A percentile compares a stretch with the other conserved stretches of the same genome.
These are phyloP conservation scores for Platygyra sinensis DNA, from an alignment of 64 coral and sea anemone genomes.

Conservation along the genomic window DNA sequence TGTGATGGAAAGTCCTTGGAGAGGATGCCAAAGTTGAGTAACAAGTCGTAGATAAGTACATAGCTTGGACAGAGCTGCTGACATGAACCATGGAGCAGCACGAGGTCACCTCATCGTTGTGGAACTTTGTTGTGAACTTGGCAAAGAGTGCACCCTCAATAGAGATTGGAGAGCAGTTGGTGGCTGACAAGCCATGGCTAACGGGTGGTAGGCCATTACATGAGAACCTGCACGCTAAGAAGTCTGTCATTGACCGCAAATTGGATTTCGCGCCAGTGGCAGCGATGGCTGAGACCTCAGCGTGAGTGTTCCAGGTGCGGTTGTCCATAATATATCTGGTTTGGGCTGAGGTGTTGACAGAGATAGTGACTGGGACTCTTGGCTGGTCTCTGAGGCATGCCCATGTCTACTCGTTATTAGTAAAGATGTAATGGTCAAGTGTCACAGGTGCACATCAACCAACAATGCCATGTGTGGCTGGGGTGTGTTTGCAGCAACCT, in stretches of 20 bases:
- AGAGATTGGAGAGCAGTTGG: slow-evolving; percentile 53
- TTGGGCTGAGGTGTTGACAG: slow-evolving; percentile 17
- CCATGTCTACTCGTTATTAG: slow-evolving; percentile 65
- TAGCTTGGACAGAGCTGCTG: slow-evolving; percentile 36
- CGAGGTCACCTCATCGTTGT: neutral
- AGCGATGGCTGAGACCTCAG: slow-evolving; percentile 54
- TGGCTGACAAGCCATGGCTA: slow-evolving; percentile 19
- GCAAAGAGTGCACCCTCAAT: slow-evolving; percentile 57
- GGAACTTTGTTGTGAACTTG: neutral
- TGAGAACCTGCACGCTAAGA: slow-evolving; percentile 57
- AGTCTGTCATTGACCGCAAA: slow-evolving; percentile 61
- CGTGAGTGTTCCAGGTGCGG: neutral
- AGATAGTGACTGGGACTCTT: slow-evolving; percentile 55
- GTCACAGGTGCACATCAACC: neutral
- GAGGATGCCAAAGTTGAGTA: slow-evolving; percentile 55
- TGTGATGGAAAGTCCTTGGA: neutral
- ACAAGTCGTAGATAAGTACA: slow-evolving; percentile 61
- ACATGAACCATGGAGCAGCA: too few species aligned
- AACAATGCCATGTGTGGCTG: slow-evolving; percentile 10
- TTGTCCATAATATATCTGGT: neutral
- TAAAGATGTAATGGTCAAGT: slow-evolving; percentile 35
- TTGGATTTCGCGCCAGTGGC: slow-evolving; percentile 63
- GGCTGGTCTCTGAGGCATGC: slow-evolving; percentile 51
- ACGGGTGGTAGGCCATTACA: slow-evolving; percentile 12
- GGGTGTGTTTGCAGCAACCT: neutral